Evolutionary conservation across 2,888 invertebrate species (phyloP), one percentile per base, ranked within the genome.

Genomic region (Syrphus vitripennis): DNA sequence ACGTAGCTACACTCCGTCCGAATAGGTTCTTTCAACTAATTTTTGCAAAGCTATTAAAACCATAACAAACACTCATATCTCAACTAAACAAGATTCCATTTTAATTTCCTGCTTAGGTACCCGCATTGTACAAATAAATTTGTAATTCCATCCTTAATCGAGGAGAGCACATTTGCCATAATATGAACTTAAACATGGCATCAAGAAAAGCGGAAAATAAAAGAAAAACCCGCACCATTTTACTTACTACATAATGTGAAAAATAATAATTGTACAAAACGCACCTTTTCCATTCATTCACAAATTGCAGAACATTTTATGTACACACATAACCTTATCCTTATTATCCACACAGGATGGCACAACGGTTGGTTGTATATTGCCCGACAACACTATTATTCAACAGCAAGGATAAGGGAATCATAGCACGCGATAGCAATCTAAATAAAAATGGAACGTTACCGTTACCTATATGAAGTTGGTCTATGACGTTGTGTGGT

Each of bases 391-490:
- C 59, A 29, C 21, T 48, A 10, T 24, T 48, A 50, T 48, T 50
- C 21, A 48, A 45, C 63, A 12, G 6, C 2, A 65, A 45, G 50
- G 67, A 67, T 48, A 34, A 48, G 34, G 14, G 48, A 67, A 67
- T 67, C 48, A 67, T 67, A 34, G 67, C 67, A 67, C 67, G 67
- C 67, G 67, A 67, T 67, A 67, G 67, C 12, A 48, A 67, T 67
- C 67, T 34, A 4, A 34, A 14, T 2, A 16, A 3, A 10, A 16
- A 65, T 19, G 1, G 1, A 50, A 24, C 34, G 21, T 40, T 34
- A 50, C 24, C 7, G 34, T 3, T 34, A 50, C 14, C 14, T 50
- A 50, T 14, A 24, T 48, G 48, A 4, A 50, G 24, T 50, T 24
- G 14, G 24, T 50, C 7, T 50, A 21, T 42, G 26, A 42, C 26